Base-by-base conservation (phyloP, 2,888 invertebrate species). In the Sarcophaga rosellei region DNA sequence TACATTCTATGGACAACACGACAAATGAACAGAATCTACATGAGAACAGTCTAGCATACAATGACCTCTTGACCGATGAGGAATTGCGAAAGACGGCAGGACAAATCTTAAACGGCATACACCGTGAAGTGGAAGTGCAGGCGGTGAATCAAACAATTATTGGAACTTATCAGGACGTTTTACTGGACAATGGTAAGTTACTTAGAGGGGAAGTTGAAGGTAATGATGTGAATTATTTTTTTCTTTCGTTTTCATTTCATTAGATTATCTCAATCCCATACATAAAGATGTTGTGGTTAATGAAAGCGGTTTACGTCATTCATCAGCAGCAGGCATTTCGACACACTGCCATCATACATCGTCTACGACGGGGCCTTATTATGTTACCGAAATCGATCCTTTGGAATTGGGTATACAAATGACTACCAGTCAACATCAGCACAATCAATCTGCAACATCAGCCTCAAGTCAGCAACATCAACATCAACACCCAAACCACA, bases 231-330 rank as follows among this genome's bases (percentile, higher is more conserved):
- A 35, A 35, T 35, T 1, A 35, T 4, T 53, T 59, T 73, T 59
- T 63, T 4, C 47, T 12, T 45, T n/a, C n/a, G n/a, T n/a, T n/a
- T 69, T 78, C 35, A 57, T 6, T 44, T 12, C 70, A 83, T 65
- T 78, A 94, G 95, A 95, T 94, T 95, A 95, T 91, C 93, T 95
- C 57, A 95, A 95, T 88, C 95, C 95, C 6, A 96, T 97, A 72
- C 96, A 97, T 57, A 96, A 96, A 90, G 96, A 97, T 91, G 95
- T 96, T 89, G 95, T 96, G 5, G 96, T 96, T 11, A 91, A 90
- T 66, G 97, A 97, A 91, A 96, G 96, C 88, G 97, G 97, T 0
- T 94, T 97, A 25, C 94, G 95, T 10, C 90, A 91, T 73, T 57
- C 78, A 75, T 76, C 88, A 59, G 25, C 65, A 21, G 47, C 81